Base-by-base conservation (phyloP, 2,888 invertebrate species). In the Lobophora halterata region DNA sequence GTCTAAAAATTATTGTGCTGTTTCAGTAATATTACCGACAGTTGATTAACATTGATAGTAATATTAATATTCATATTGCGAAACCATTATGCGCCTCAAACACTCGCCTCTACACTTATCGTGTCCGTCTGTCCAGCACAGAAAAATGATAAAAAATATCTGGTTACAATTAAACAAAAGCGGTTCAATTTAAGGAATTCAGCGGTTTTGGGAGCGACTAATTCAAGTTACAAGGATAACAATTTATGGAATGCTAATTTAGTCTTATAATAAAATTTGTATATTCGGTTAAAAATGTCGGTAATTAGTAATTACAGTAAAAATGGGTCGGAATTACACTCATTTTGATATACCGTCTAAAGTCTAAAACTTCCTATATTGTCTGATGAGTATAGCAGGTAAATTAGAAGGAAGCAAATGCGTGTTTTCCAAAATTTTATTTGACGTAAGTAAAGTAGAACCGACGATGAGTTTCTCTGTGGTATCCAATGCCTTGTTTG, bases 121-220 rank as follows among this genome's bases (percentile, higher is more conserved):
- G 54, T 51, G 73, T 64, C 69, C 67, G 73, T 66, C 63, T 73
- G 72, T 73, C 71, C 72, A 60, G 75, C 53, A 70, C 79, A 81
- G 79, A 81, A 82, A 78, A 81, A 63, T 66, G 79, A 82, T 82
- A 81, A 79, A 71, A 65, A 54, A 64, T 81, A 79, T 82, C 76
- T 73, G 71, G 77, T 82, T 80, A 76, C 79, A 77, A 63, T 70
- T 68, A 70, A 66, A 71, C 70, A 55, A 56, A 40, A 20, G 10
- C 5, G 34, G 58, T 9, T 18, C 46, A 67, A 67, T 61, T 53
- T 43, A 53, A 7, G 33, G 51, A 59, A 37, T 45, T 18, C 8
- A n/a, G 37, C 43, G 43, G 16, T 21, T 6, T 20, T 6, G 3
- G 8, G 10, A 21, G 4, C 21, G 4, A 2, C 9, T 21, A 21